Base-by-base conservation (phyloP, 2,888 invertebrate species). In the Perizoma flavofasciatum region DNA sequence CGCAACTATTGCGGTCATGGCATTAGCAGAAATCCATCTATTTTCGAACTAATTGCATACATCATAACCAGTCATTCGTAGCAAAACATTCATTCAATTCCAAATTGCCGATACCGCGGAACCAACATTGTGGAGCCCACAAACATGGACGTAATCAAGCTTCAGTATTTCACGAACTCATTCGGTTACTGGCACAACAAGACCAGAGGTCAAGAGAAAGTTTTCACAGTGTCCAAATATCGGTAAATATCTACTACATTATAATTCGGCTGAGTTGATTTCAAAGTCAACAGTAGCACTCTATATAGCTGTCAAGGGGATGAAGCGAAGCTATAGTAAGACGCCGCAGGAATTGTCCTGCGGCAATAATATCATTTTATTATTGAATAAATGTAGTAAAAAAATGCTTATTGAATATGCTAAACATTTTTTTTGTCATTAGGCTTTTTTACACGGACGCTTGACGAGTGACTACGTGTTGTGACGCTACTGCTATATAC, bases 91-190 rank as follows among this genome's bases (percentile, higher is more conserved):
- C 64, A 62, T 64, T 60, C 49, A 56, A 63, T 66, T 54, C 57
- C 34, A 44, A 39, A 59, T 59, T 55, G 45, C 50, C 46, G 41
- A 50, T 34, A 35, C 56, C 61, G 32, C 52, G 33, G 9, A 61
- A 58, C 51, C 54, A 60, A 55, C 46, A 59, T 59, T 65, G 50
- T 48, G 52, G 52, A 66, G 39, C 49, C 66, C 51, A 61, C 45
- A 54, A 56, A 67, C 68, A 70, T 65, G 57, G 62, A 65, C 65
- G 66, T 70, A 71, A 71, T 70, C 70, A 64, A 65, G 67, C 68
- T 49, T 48, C 45, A 48, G 59, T 50, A 59, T 59, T 50, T 54
- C 49, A 48, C 37, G 46, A 37, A 59, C 56, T 62, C 54, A 22
- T 43, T 41, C 11, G 49, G 41, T 32, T 52, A 47, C 48, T 22